Percentiles rank a stretch among this genome's conserved stretches.
These are phyloP conservation scores for Heliornis fulica DNA, from an alignment of 2,113 vertebrate genomes.

Conservation along the genomic window DNA sequence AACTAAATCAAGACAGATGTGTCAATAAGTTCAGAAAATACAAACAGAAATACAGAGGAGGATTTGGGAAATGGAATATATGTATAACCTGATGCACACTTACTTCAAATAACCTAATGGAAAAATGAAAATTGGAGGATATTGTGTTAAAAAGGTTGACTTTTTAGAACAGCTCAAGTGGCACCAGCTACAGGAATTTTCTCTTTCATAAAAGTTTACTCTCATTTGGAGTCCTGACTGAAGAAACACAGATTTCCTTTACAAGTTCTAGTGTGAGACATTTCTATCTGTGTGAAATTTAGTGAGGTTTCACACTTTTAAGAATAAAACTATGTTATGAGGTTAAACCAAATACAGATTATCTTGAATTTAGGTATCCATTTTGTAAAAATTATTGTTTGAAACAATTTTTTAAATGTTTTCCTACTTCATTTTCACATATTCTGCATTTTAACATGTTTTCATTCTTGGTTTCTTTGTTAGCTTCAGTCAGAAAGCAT, in stretches of 20 bases:
- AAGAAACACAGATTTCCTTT: background rate
- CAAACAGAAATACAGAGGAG: background rate
- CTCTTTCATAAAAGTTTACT: background rate
- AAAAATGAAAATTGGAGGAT: background rate
- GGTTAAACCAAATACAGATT: background rate
- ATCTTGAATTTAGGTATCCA: background rate
- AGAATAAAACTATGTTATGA: background rate
- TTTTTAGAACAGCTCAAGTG: background rate
- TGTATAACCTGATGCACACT: background rate
- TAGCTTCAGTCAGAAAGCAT: background rate
- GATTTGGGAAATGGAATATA: background rate
- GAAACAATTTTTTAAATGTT: background rate
- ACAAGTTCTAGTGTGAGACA: background rate
- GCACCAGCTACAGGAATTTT: background rate
- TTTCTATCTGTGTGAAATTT: background rate
- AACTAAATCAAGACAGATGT: rapidly evolving
- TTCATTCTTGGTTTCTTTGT: background rate
- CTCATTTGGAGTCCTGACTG: background rate
- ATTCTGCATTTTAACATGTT: background rate
- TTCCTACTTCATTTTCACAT: rapidly evolving
- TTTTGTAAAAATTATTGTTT: background rate
- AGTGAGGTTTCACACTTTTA: background rate
- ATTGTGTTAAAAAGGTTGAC: too few species aligned
- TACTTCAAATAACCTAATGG: background rate
- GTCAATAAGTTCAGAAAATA: background rate